Conservation (phyloP, 2,888 invertebrate genomes). For the Megalurothrips usitatus region DNA sequence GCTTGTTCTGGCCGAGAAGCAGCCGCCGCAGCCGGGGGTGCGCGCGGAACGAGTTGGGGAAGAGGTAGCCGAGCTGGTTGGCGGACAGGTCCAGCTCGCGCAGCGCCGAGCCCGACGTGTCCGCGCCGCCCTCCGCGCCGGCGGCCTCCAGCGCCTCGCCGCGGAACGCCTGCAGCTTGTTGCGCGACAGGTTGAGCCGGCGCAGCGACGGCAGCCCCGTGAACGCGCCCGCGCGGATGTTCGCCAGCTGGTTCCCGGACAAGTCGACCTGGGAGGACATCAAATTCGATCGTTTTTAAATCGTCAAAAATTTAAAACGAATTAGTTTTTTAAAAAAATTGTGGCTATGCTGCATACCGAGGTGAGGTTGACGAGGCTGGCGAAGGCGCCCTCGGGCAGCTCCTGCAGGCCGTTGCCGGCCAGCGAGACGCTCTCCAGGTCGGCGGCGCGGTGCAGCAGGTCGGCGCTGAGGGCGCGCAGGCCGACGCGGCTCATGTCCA, state of each 20-base stretch:
- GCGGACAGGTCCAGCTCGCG: constrained; percentile 74
- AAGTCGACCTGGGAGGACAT: constrained; percentile 57
- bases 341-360: not conserved
- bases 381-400: constrained; percentile 71
- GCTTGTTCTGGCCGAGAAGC: constrained; percentile 68
- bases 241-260: constrained; percentile 71
- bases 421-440: constrained; percentile 63
- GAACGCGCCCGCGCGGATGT: constrained; percentile 70
- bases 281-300: not conserved
- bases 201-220: constrained; percentile 71
- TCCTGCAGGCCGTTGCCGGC: constrained; percentile 70
- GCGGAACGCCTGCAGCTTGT: constrained; percentile 73
- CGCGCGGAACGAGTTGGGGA: constrained; percentile 78
- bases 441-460: constrained; percentile 61
- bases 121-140: constrained; percentile 44
- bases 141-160: constrained; percentile 82
- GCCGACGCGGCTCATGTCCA: constrained; percentile 71
- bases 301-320: not conserved
- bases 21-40: constrained; percentile 72
- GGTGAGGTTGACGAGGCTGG: constrained; percentile 69
- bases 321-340: not conserved
- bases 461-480: constrained; percentile 69
- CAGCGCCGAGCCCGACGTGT: constrained; percentile 52
- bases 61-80: constrained; percentile 75
- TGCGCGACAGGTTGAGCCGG: constrained; percentile 66